phyloP scores from a whole-genome alignment of 2,797 vertebrate genomes.

The Pangasius larnaudii region DNA sequence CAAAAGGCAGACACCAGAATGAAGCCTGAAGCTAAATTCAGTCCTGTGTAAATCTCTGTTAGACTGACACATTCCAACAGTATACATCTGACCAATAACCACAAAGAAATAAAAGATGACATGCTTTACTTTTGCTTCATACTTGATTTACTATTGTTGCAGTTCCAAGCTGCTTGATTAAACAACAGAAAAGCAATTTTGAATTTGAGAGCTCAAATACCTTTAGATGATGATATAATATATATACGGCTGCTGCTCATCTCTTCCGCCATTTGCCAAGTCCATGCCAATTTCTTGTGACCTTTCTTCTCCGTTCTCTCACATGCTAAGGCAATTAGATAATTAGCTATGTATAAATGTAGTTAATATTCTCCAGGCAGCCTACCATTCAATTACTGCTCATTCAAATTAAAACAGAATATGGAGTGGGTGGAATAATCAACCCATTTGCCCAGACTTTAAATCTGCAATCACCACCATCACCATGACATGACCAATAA shows the following conservation, averaged over 20 bases:
- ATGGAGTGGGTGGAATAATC: background rate
- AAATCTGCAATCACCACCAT: background rate
- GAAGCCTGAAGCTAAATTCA: background rate
- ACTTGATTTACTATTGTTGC: constrained; percentile 3
- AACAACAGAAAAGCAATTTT: background rate
- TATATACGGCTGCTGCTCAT: background rate
- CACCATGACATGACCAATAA: background rate
- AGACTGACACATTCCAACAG: background rate
- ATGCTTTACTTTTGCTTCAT: constrained; percentile 9
- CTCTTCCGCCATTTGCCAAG: background rate
- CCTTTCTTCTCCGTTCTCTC: background rate
- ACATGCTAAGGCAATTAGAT: background rate
- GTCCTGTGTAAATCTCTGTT: background rate
- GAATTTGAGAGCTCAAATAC: background rate
- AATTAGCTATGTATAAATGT: background rate
- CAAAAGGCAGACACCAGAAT: background rate
- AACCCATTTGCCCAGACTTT: background rate
- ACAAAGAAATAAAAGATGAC: background rate
- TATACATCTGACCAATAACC: background rate
- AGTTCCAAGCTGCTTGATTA: background rate
- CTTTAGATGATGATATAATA: background rate
- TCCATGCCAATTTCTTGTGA: background rate
- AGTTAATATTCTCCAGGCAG: background rate
- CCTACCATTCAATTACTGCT: background rate
- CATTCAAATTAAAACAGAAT: background rate